Evolutionary conservation across 2,797 vertebrate species (phyloP).

Genomic region (Staurois parvus): DNA sequence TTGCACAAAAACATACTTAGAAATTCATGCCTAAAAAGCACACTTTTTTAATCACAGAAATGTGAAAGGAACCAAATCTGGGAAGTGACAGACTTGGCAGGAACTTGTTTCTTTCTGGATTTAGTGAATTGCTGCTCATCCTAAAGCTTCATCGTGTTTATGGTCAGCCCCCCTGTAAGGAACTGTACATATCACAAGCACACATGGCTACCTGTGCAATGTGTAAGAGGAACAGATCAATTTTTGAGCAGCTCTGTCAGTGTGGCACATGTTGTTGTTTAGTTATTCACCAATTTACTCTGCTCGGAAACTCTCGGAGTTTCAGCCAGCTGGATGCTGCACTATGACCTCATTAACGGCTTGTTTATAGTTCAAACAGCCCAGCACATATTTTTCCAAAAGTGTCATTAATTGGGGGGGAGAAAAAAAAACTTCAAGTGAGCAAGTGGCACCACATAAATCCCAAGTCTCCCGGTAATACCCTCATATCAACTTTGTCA

Average conservation of each 20-base stretch:
- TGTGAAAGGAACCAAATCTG: too few relatives aligned
- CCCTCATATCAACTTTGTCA: conserved; percentile 42
- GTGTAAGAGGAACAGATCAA: too few relatives aligned
- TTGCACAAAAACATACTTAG: too few relatives aligned
- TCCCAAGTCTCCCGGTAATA: conserved; percentile 60
- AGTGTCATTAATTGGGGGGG: conserved; percentile 73
- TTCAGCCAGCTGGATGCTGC: conserved; percentile 66
- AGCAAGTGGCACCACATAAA: conserved; percentile 74
- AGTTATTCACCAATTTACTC: conserved; percentile 50
- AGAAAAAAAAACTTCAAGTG: conserved; percentile 63
- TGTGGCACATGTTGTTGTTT: conserved; percentile 39
- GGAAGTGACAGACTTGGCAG: too few relatives aligned
- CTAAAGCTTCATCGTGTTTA: too few relatives aligned
- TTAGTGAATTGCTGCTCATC: too few relatives aligned
- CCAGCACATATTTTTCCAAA: conserved; percentile 64
- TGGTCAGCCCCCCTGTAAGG: too few relatives aligned
- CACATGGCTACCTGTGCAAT: too few relatives aligned
- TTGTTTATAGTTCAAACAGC: conserved; percentile 72
- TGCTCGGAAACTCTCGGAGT: conserved; percentile 70
- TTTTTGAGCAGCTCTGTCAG: neutral
- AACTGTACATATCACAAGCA: too few relatives aligned
- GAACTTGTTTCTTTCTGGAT: too few relatives aligned
- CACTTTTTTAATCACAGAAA: too few relatives aligned
- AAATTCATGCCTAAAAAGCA: too few relatives aligned
- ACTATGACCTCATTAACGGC: conserved; percentile 69